phyloP scores from a whole-genome alignment of 2,888 invertebrate species.

The Ethmia dodecea region DNA sequence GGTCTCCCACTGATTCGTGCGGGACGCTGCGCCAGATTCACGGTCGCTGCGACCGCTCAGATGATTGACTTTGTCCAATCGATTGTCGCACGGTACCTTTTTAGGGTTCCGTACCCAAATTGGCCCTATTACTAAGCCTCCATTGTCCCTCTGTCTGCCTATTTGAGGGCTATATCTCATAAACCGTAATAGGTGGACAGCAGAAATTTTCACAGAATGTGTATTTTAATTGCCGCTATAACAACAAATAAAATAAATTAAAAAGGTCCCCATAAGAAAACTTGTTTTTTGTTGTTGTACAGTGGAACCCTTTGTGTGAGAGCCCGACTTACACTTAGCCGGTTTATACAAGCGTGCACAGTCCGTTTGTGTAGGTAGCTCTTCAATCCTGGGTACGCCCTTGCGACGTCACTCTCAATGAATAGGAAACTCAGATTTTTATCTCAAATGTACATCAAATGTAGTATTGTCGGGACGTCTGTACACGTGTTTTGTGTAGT shows the following conservation, averaged over 20 bases:
- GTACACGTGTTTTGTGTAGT: constrained; percentile 6
- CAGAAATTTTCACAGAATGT: too few species aligned
- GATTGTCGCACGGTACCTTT: constrained; percentile 55
- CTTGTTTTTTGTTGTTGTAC: too few species aligned
- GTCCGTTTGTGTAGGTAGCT: too few species aligned
- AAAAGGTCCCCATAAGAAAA: too few species aligned
- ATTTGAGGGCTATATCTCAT: too few species aligned
- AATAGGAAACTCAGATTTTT: constrained; percentile 41
- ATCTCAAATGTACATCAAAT: constrained; percentile 20
- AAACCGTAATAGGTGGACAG: too few species aligned
- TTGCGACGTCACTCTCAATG: constrained; percentile 41
- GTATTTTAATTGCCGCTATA: too few species aligned
- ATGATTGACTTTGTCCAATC: constrained; percentile 72
- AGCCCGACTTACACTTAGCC: too few species aligned
- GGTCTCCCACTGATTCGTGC: constrained; percentile 47
- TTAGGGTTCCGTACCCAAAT: constrained; percentile 46
- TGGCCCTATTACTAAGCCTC: too few species aligned
- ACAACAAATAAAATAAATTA: too few species aligned
- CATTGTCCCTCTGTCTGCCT: too few species aligned
- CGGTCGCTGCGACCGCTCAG: constrained; percentile 67
- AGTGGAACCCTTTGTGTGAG: constrained; percentile 38
- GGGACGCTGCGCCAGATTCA: constrained; percentile 56
- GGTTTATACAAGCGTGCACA: too few species aligned
- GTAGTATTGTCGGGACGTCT: constrained; percentile 2
- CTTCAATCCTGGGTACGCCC: constrained; percentile 41